These are phyloP conservation scores for Oostethus manadensis DNA, from an alignment of 2,113 vertebrate species.

Conservation along the genomic window DNA sequence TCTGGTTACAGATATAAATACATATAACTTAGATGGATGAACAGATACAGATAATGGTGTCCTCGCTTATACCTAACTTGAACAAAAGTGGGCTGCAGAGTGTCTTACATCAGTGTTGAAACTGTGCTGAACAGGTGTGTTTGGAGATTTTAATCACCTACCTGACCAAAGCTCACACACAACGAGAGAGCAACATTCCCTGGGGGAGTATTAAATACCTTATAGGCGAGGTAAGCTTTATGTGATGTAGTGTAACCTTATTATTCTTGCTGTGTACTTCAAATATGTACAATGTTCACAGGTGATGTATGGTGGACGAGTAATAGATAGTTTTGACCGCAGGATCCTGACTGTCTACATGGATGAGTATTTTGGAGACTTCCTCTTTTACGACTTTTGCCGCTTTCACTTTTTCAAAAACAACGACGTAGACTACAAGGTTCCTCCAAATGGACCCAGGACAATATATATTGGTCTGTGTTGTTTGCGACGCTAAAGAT, in stretches of 20 bases:
- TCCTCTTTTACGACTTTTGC: slow-evolving; percentile 88
- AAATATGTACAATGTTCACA: slow-evolving; percentile 35
- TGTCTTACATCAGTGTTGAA: not conserved
- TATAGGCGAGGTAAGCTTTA: slow-evolving; percentile 83
- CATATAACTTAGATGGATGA: no score
- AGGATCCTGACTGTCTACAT: slow-evolving; percentile 90
- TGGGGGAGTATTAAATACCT: slow-evolving; percentile 95
- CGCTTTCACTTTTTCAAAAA: slow-evolving; percentile 84
- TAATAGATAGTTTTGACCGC: slow-evolving; percentile 91
- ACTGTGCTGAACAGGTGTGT: slow-evolving; percentile 80
- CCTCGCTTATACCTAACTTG: no score
- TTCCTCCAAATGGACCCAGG: slow-evolving; percentile 77
- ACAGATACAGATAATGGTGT: no score
- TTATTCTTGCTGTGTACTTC: not conserved
- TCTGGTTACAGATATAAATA: no score
- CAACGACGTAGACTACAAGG: slow-evolving; percentile 80
- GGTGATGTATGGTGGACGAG: slow-evolving; percentile 95
- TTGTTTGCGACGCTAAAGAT: not conserved
- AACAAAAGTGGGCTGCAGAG: not conserved
- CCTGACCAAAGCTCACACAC: slow-evolving; percentile 82
- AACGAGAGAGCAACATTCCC: slow-evolving; percentile 80
- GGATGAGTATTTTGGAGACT: slow-evolving; percentile 94
- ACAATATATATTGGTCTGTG: slow-evolving; percentile 81
- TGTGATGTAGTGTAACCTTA: not conserved
- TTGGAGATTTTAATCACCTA: slow-evolving; percentile 93